Conservation (phyloP, 2,113 vertebrate genomes). For the Plecturocebus donacophilus region DNA sequence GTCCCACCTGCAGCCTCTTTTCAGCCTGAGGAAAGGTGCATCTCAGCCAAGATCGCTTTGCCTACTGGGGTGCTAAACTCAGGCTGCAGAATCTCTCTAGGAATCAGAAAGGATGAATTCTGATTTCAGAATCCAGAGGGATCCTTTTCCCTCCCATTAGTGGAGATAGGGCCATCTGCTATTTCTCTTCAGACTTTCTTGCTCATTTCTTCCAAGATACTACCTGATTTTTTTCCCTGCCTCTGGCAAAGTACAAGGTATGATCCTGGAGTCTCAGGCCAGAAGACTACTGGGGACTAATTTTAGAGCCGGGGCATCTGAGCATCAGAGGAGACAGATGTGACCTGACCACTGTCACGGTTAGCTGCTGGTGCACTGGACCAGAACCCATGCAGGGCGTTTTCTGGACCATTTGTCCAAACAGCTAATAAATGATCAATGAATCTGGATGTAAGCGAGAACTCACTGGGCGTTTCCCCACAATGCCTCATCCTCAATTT, state of each 20-base stretch:
- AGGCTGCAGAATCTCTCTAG: background rate
- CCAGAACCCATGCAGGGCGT: background rate
- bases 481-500: conserved; percentile 66
- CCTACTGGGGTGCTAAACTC: background rate
- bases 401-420: background rate
- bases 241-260: background rate
- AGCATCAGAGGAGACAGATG: background rate
- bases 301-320: background rate
- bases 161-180: accelerated
- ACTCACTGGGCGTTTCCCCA: background rate
- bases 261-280: background rate
- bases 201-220: background rate
- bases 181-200: background rate
- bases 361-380: too few relatives aligned
- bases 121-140: background rate
- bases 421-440: background rate
- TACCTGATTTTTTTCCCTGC: background rate
- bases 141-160: background rate
- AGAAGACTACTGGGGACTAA: background rate
- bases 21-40: too few relatives aligned
- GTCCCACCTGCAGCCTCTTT: background rate
- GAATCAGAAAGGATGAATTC: background rate
- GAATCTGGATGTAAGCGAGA: background rate
- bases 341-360: background rate
- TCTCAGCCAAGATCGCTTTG: background rate